These are phyloP conservation scores for Noctua pronuba DNA, from an alignment of 2,888 invertebrate species.

Conservation along the genomic window DNA sequence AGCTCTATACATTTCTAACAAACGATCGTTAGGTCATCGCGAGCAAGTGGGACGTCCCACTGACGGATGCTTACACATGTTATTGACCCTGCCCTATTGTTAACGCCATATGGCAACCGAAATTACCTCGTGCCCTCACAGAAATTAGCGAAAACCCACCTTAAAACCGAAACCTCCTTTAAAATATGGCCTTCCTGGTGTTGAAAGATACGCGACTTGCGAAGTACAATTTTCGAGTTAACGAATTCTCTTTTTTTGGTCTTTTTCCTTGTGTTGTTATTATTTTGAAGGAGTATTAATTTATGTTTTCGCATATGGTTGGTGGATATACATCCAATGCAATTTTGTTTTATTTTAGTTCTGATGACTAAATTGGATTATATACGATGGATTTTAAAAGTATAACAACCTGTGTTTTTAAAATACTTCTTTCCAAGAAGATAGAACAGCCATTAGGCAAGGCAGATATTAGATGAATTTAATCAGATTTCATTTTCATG, in stretches of 20 bases:
- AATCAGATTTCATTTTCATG: conserved; percentile 21
- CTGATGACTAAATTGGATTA: conserved; percentile 5
- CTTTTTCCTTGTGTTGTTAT: conserved; percentile 48
- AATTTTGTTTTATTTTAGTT: not conserved
- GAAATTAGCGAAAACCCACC: conserved; percentile 78
- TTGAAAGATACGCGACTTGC: conserved; percentile 63
- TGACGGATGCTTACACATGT: conserved; percentile 85
- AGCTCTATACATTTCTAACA: conserved; percentile 76
- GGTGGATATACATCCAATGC: not conserved
- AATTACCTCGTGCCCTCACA: conserved; percentile 79
- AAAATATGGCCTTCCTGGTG: conserved; percentile 59
- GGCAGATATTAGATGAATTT: not conserved
- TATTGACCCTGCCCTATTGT: conserved; percentile 89
- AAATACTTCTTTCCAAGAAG: not conserved
- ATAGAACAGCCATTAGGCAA: not conserved
- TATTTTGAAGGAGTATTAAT: conserved; percentile 45
- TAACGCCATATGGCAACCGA: conserved; percentile 85
- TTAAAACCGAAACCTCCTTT: conserved; percentile 62
- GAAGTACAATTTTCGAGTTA: conserved; percentile 67
- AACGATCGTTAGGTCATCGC: conserved; percentile 79
- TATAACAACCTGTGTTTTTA: not conserved
- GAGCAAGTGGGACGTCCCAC: conserved; percentile 86
- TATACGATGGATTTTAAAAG: not conserved
- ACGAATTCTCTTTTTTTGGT: conserved; percentile 60
- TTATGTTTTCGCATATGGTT: conserved; percentile 42